A percentile compares a stretch with the other conserved stretches of the same genome.
Evolutionary conservation across 2,113 vertebrate species (phyloP).

Genomic region (Rattus rattus): DNA sequence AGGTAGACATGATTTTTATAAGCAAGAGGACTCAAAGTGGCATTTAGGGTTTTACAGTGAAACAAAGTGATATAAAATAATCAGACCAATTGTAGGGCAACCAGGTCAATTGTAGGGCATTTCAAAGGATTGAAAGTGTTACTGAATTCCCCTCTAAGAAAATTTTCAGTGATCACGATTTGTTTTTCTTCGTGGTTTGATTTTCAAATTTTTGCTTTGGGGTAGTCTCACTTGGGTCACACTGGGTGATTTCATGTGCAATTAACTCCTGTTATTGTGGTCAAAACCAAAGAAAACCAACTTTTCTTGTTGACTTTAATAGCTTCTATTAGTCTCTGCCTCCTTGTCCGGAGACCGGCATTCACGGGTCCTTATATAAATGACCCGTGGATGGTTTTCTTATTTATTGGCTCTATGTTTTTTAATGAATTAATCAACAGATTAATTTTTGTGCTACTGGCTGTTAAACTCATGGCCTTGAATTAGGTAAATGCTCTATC

Average conservation of each 20-base stretch:
- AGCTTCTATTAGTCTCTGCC: background rate
- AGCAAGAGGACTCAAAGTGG: constrained; percentile 6
- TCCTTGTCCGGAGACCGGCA: background rate
- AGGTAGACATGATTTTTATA: background rate
- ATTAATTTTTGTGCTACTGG: background rate
- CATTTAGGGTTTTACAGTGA: background rate
- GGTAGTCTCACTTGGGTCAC: background rate
- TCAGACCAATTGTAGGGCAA: no score
- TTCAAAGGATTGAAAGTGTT: background rate
- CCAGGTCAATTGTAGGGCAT: background rate
- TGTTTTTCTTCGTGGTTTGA: background rate
- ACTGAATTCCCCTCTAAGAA: background rate
- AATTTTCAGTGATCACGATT: background rate
- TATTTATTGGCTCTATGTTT: background rate
- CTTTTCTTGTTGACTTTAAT: background rate
- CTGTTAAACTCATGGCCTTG: background rate
- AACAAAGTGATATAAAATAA: background rate
- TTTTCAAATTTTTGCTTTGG: background rate
- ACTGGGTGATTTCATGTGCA: background rate
- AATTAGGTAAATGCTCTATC: background rate
- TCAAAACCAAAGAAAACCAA: background rate
- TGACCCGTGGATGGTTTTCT: background rate
- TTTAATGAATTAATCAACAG: background rate
- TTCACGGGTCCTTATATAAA: no score
- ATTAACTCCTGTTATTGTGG: background rate